phyloP scores from a whole-genome alignment of 2,888 invertebrate genomes.

The Parnassius mnemosyne region DNA sequence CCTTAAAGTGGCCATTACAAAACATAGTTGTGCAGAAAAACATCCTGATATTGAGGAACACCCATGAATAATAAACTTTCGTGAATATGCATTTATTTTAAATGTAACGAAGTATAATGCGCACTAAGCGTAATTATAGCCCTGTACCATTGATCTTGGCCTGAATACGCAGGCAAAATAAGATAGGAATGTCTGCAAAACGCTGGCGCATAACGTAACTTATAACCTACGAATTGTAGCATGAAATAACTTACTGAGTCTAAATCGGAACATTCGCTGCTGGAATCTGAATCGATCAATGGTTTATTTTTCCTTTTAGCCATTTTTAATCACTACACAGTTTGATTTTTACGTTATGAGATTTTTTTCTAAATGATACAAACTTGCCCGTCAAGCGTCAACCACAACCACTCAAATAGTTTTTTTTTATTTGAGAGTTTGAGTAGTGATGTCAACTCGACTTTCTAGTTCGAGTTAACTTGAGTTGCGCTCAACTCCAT shows the following conservation, averaged over 20 bases:
- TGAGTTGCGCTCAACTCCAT: too few species aligned
- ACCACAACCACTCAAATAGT: slow-evolving; percentile 29
- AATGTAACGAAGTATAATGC: slow-evolving; percentile 38
- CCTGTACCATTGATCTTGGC: slow-evolving; percentile 64
- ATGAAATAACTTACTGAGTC: slow-evolving; percentile 86
- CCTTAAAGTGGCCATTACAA: slow-evolving; percentile 36
- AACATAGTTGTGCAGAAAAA: slow-evolving; percentile 34
- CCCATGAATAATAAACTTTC: slow-evolving; percentile 4
- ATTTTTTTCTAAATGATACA: slow-evolving; percentile 35
- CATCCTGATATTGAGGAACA: slow-evolving; percentile 31
- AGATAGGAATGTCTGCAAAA: slow-evolving; percentile 60
- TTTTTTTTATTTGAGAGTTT: slow-evolving; percentile 23
- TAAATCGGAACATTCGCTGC: slow-evolving; percentile 90
- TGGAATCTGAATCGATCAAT: slow-evolving; percentile 90
- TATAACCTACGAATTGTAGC: slow-evolving; percentile 52
- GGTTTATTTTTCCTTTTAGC: slow-evolving; percentile 92
- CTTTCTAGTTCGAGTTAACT: too few species aligned
- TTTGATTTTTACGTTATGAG: slow-evolving; percentile 32
- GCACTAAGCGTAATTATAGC: slow-evolving; percentile 51
- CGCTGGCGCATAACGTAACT: slow-evolving; percentile 40
- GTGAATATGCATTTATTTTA: slow-evolving; percentile 14
- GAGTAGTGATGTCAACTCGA: too few species aligned
- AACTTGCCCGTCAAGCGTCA: slow-evolving; percentile 39
- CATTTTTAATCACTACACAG: slow-evolving; percentile 72
- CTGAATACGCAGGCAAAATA: slow-evolving; percentile 66